Base-by-base conservation (phyloP, 2,113 vertebrate genomes). In the Trachemys scripta region DNA sequence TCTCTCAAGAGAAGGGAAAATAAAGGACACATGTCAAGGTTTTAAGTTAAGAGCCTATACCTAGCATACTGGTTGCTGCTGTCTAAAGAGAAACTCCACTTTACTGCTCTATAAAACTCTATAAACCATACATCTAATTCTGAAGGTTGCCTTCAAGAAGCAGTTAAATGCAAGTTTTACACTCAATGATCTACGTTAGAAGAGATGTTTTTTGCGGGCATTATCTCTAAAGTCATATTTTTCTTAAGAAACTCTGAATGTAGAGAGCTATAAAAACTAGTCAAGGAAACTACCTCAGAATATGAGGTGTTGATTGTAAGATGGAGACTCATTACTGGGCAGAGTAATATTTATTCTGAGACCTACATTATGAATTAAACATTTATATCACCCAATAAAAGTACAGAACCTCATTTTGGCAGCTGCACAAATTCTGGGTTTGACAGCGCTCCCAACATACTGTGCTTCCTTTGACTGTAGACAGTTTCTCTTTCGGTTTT, bases 351-450 rank as follows among this genome's bases (percentile, higher is more conserved):
- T 96, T 97, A 95, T 93, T 95, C 89, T 84, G 94, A 95, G 78
- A 24, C 78, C 65, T 91, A 2, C 87, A 38, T 57, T 76, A 94
- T 96, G 96, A 98, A 97, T 96, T 95, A 96, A 96, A 95, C 96
- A 96, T 97, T 95, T 69, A 87, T 92, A 90, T 95, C 90, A 94
- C 88, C 95, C 94, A 96, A 91, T 96, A 95, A 97, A 96, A 96
- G 62, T 94, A 3, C 45, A 62, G 93, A 92, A 90, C 45, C 91
- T 97, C 95, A n/a, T 86, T 86, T 75, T 96, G 95, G 97, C 97
- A 96, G 90, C 95, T 88, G 76, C 57, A 89, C 89, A 96, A 92
- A 90, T 89, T 90, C 79, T 95, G 83, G 10, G 85, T 72, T 84
- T 0, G 1, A 91, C 92, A 85, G 54, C 89, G 76, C 0, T 89